Percentiles rank a stretch among this genome's conserved stretches.
Conservation (phyloP, 2,888 invertebrate species). For the Erebia aethiops region DNA sequence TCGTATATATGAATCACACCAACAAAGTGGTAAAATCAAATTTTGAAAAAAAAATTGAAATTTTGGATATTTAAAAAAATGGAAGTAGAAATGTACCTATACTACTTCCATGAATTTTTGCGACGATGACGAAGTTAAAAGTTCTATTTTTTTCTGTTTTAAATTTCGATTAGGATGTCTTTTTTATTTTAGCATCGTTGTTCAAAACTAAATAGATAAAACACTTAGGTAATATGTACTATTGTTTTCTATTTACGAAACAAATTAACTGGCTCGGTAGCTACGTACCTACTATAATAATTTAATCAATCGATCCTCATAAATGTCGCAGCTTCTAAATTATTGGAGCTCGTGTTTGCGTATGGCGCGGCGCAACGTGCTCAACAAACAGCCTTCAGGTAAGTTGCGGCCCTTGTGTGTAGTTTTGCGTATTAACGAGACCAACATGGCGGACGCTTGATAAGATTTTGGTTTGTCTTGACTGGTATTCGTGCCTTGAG, state of each 20-base stretch:
- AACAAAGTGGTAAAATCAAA: too few species aligned
- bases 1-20: too few species aligned
- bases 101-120: too few species aligned
- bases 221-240: too few species aligned
- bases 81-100: too few species aligned
- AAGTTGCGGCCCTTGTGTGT: slow-evolving; percentile 70
- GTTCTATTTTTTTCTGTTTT: too few species aligned
- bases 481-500: slow-evolving; percentile 74
- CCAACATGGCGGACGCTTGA: slow-evolving; percentile 77
- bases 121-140: too few species aligned
- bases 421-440: slow-evolving; percentile 81
- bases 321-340: slow-evolving; percentile 57
- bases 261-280: neutral
- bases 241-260: neutral
- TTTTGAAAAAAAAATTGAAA: too few species aligned
- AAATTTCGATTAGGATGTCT: too few species aligned
- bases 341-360: slow-evolving; percentile 63
- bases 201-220: too few species aligned
- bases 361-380: slow-evolving; percentile 62
- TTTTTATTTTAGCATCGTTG: too few species aligned
- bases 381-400: slow-evolving; percentile 75
- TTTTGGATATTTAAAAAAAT: too few species aligned
- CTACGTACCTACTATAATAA: neutral
- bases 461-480: slow-evolving; percentile 82
- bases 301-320: slow-evolving; percentile 37